Conservation (phyloP, 2,797 vertebrate genomes). For the Gymnodraco acuticeps region DNA sequence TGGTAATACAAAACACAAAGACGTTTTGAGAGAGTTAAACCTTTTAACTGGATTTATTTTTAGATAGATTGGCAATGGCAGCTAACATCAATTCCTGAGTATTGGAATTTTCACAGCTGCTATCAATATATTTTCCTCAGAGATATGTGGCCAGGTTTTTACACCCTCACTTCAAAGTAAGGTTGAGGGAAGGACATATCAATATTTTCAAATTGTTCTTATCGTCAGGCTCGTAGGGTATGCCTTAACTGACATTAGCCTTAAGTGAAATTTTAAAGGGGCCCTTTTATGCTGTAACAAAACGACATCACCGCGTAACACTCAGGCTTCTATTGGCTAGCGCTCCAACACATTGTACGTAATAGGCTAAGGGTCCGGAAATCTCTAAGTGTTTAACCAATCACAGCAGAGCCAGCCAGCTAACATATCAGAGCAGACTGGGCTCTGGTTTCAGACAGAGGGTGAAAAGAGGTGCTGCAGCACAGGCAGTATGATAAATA, state of each 20-base stretch:
- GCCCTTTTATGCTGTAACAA: background rate
- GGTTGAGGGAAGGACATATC: constrained; percentile 35
- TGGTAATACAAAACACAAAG: background rate
- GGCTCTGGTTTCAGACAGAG: no score
- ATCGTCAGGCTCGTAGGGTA: constrained; percentile 31
- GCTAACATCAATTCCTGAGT: constrained; percentile 4
- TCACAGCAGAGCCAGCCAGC: no score
- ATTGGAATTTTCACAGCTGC: constrained; percentile 23
- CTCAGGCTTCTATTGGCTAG: no score
- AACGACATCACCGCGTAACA: no score
- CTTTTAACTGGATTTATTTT: background rate
- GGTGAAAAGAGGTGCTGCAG: no score
- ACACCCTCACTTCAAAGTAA: constrained; percentile 33
- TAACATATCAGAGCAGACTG: no score
- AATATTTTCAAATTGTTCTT: constrained; percentile 73
- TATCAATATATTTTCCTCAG: constrained; percentile 17
- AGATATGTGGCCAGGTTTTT: constrained; percentile 29
- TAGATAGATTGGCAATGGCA: background rate
- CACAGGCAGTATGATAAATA: no score
- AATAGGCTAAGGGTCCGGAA: no score
- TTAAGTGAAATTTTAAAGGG: constrained; percentile 7
- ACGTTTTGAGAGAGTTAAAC: background rate
- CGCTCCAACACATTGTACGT: no score
- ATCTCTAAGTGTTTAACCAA: no score
- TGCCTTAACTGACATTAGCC: constrained; percentile 28